Conservation (phyloP, 2,113 vertebrate species). For the Dissostichus mawsoni region DNA sequence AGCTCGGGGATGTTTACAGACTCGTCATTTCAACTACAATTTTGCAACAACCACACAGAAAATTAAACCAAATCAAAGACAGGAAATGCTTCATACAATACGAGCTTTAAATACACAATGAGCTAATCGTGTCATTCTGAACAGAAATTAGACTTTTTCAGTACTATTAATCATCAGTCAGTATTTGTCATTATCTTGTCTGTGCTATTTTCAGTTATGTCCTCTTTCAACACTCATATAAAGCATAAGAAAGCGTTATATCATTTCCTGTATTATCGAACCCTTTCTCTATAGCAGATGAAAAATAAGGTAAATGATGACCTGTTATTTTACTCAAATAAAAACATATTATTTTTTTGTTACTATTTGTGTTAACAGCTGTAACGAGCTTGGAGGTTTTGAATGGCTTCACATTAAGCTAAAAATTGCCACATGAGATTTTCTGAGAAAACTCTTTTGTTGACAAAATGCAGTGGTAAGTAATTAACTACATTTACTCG, state of each 20-base stretch:
- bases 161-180: background rate
- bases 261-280: background rate
- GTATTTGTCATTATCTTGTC: background rate
- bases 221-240: background rate
- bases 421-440: too few species aligned
- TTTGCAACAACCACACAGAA: background rate
- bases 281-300: background rate
- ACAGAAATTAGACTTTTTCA: background rate
- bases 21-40: background rate
- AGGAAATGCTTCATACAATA: background rate
- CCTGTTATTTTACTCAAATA: too few species aligned
- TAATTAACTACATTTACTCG: too few species aligned
- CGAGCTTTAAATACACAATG: background rate
- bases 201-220: background rate
- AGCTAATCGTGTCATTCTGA: background rate
- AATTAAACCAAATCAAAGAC: background rate
- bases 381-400: too few species aligned
- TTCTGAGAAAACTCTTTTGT: too few species aligned
- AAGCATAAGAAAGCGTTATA: background rate
- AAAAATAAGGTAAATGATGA: background rate
- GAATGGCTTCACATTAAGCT: too few species aligned
- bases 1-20: background rate
- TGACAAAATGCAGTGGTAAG: too few species aligned
- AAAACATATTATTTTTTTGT: too few species aligned
- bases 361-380: too few species aligned